Conservation (phyloP, 2,888 invertebrate species). For the Hedychridium roseum region DNA sequence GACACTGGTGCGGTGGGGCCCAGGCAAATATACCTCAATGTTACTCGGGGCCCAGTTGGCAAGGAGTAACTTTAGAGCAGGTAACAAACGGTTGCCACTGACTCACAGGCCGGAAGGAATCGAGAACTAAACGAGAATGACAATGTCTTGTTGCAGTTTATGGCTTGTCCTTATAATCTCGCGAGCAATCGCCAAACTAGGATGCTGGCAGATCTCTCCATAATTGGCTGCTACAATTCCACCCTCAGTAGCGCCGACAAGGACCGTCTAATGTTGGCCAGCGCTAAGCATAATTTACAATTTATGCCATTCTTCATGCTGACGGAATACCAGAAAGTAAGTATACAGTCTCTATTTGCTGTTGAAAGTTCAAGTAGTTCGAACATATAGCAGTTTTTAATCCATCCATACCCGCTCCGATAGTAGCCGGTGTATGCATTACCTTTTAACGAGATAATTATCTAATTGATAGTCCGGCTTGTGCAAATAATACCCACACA, state of each 20-base stretch:
- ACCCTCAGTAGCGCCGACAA: slow-evolving; percentile 78
- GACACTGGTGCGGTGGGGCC: slow-evolving; percentile 72
- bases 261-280: slow-evolving; percentile 87
- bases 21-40: slow-evolving; percentile 85
- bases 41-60: slow-evolving; percentile 81
- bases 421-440: neutral
- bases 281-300: slow-evolving; percentile 93
- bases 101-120: no score
- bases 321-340: slow-evolving; percentile 92
- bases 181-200: slow-evolving; percentile 97
- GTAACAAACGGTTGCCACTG: no score
- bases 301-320: slow-evolving; percentile 98
- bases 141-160: no score
- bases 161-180: slow-evolving; percentile 90
- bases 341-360: slow-evolving; percentile 4
- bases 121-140: no score
- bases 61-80: slow-evolving; percentile 81
- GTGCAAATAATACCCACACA: no score
- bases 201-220: slow-evolving; percentile 95
- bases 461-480: neutral
- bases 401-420: neutral
- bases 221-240: slow-evolving; percentile 95
- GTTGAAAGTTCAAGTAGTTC: neutral
- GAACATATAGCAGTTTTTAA: neutral
- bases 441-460: neutral